Evolutionary conservation across 2,113 vertebrate species (phyloP), one percentile per base, ranked within the genome.

Genomic region (Passerina amoena): DNA sequence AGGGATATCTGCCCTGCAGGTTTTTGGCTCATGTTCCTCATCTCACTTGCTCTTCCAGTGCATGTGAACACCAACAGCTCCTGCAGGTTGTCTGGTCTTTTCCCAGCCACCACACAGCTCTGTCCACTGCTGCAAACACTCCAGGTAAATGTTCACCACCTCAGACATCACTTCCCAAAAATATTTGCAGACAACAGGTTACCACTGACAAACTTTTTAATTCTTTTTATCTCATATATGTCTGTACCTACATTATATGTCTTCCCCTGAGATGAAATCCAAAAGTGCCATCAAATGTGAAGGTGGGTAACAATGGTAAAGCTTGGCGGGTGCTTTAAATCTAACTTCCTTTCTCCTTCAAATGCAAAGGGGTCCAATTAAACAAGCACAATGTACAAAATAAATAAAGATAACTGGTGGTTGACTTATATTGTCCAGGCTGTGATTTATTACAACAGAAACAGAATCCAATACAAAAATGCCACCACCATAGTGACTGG

Each of bases 1-100:
- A 92, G 83, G 82, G 50, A 86, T 90, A 82, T 72, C 91, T 97
- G 51, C 63, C 81, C 86, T 91, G 54, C 22, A 96, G 83, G 60
- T 73, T 95, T 93, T 21, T 81, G 73, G 78, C 83, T 68, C 9
- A 5, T 66, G 60, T 88, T 97, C 86, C 47, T 92, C 60, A 92
- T 81, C 63, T 16, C 60, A 37, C 42, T 95, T 51, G 50, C 20
- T 96, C 82, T 88, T 63, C 45, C 56, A 80, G 45, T 38, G 9
- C 25, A 27, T 80, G 53, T 77, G 60, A 92, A 68, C 50, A 88
- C 69, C 73, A 60, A 42, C 37, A 71, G 27, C 14, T 95, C 71
- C 60, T 87, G 57, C 66, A 70, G 77, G 31, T 2, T 88, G 25
- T 25, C 73, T 8, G 3, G 18, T 86, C 82, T 22, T 1, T 35